Percentiles rank a stretch among this genome's conserved stretches.
Conservation (phyloP, 2,113 vertebrate species). For the Dasypus novemcinctus region DNA sequence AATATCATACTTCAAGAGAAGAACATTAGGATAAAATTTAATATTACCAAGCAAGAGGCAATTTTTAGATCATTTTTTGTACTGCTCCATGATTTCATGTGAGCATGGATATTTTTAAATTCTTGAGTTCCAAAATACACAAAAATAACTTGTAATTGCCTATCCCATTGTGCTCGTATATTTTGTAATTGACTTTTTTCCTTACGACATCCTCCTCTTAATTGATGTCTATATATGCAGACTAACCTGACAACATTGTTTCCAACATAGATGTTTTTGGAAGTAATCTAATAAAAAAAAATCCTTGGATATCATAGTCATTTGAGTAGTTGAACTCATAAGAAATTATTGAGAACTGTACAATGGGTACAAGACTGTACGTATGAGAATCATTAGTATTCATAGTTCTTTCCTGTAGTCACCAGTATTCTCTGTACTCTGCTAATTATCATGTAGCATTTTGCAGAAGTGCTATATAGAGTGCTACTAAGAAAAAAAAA, state of each 20-base stretch:
- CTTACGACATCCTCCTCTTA: neutral
- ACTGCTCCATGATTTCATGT: neutral
- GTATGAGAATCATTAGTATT: neutral
- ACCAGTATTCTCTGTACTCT: conserved; percentile 48
- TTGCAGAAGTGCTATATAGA: conserved; percentile 57
- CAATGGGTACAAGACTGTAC: neutral
- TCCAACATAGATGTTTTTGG: conserved; percentile 57
- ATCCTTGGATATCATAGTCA: neutral
- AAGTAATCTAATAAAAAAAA: neutral
- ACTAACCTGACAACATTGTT: neutral
- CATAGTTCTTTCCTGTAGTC: neutral
- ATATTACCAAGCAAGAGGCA: neutral
- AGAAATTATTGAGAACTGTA: neutral
- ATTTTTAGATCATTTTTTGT: neutral
- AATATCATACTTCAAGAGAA: neutral
- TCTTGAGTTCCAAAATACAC: neutral
- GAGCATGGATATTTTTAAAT: neutral
- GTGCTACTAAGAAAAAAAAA: neutral
- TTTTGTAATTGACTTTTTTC: neutral
- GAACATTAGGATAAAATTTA: neutral
- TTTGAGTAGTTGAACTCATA: conserved; percentile 38
- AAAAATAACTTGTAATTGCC: neutral
- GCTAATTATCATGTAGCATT: conserved; percentile 46
- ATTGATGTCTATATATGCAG: neutral
- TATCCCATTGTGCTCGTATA: neutral